Evolutionary conservation across 2,797 vertebrate genomes (phyloP), one percentile per base, ranked within the genome.

Genomic region (Pangasius mekongensis): DNA sequence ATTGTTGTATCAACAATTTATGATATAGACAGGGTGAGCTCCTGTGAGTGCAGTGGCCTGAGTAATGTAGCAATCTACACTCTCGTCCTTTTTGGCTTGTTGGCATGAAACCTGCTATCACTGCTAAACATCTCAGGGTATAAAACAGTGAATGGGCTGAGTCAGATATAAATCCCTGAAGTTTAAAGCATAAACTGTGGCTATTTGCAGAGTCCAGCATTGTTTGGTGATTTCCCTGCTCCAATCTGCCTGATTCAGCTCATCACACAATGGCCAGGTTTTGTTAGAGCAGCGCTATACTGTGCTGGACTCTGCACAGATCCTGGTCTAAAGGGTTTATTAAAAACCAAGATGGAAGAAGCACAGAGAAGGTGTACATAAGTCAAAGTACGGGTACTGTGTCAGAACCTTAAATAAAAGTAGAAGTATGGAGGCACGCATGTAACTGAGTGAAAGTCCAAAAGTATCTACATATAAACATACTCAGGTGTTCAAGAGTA

Each of bases 131-230:
- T 85, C 83, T 36, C 66, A 16, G 66, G 5, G n/a, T 69, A 49
- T 69, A 52, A 71, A 33, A 69, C 64, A 39, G 66, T 7, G 66
- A 71, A 69, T 10, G 1, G 82, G 66, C 66, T 85, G 66, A 85
- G 83, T 85, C 83, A 85, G 83, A 73, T 71, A 85, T 36, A 85
- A 85, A 36, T 85, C 67, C 49, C 66, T 56, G 47, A 73, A 36
- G 66, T 71, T 56, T 73, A 85, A 73, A 71, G 83, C 66, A 84
- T 85, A 71, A 85, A 85, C 66, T 85, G 49, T 14, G 83, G 83
- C 83, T 67, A 83, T 83, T 69, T 84, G 49, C 83, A 84, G 43
- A 84, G 83, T 52, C 83, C 83, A 84, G 83, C 43, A 84, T 84
- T 84, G 62, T 69, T 52, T 56, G 66, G 64, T 71, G 83, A 54